phyloP scores from a whole-genome alignment of 2,113 vertebrate species.

The Myrmophylax atrothorax region DNA sequence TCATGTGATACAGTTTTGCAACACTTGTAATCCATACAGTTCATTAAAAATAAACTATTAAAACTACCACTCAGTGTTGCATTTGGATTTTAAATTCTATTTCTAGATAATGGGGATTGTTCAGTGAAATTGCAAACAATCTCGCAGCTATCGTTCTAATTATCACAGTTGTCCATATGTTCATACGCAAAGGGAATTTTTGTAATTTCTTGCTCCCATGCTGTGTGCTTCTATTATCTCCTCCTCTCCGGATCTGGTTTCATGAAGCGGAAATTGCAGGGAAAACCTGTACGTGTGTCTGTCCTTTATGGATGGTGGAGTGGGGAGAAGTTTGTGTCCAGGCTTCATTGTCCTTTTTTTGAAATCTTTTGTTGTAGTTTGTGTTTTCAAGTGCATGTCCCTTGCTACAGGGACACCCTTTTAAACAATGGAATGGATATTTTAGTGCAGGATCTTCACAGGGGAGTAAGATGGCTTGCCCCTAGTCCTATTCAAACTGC shows the following conservation, averaged over 20 bases:
- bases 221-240: slow-evolving; percentile 46
- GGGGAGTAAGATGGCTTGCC: not conserved
- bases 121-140: slow-evolving; percentile 65
- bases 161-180: slow-evolving; percentile 76
- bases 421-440: not conserved
- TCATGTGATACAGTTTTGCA: not conserved
- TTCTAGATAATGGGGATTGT: slow-evolving; percentile 70
- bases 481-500: not conserved
- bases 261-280: not conserved
- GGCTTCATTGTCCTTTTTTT: not conserved
- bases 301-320: slow-evolving; percentile 18
- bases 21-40: slow-evolving; percentile 33
- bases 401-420: not conserved
- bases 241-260: slow-evolving; percentile 36
- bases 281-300: slow-evolving; percentile 10
- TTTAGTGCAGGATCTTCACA: not conserved
- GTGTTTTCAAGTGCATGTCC: not conserved
- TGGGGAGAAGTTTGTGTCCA: not conserved
- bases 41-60: slow-evolving; percentile 65
- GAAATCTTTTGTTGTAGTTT: not conserved
- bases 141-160: slow-evolving; percentile 71
- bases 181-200: slow-evolving; percentile 62
- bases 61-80: slow-evolving; percentile 29
- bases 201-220: slow-evolving; percentile 53
- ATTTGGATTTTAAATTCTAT: slow-evolving; percentile 52